phyloP scores from a whole-genome alignment of 1,140 invertebrate species.

The Solen grandis region DNA sequence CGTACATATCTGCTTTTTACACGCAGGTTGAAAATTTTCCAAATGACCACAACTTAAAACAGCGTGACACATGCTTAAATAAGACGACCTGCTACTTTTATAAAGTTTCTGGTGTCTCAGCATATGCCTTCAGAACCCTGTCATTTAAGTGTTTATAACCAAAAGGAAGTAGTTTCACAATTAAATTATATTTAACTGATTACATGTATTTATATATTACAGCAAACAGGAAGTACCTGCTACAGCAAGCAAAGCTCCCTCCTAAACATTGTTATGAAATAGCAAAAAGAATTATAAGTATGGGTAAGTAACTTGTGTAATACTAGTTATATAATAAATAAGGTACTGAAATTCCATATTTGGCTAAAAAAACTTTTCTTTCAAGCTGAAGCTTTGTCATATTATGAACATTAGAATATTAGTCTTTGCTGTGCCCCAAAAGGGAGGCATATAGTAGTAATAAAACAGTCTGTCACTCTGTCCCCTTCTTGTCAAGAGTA shows the following conservation, averaged over 20 bases:
- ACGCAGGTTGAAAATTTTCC: constrained; percentile 20
- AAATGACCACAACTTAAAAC: constrained; percentile 18
- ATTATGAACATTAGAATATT: too few species aligned
- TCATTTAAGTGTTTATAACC: constrained; percentile 21
- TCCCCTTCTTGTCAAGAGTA: too few species aligned
- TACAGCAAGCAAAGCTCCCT: constrained; percentile 19
- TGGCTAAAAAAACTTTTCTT: constrained; percentile 21
- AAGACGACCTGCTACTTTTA: constrained; percentile 20
- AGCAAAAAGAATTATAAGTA: constrained; percentile 16
- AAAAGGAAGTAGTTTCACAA: constrained; percentile 21
- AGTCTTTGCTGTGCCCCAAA: too few species aligned
- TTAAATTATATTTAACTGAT: constrained; percentile 23
- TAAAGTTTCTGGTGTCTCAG: constrained; percentile 20
- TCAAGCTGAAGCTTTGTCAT: constrained; percentile 20
- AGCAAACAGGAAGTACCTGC: too few species aligned
- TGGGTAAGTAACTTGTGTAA: constrained; percentile 21
- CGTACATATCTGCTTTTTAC: too few species aligned
- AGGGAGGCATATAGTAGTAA: too few species aligned
- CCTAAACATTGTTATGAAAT: constrained; percentile 21
- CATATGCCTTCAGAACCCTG: constrained; percentile 19
- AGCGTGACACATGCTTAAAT: constrained; percentile 20
- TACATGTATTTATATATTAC: constrained; percentile 22
- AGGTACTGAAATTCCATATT: too few species aligned
- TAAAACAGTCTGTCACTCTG: too few species aligned
- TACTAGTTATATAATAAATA: constrained; percentile 23